Percentiles rank a stretch among this genome's conserved stretches.
phyloP scores from a whole-genome alignment of 2,797 vertebrate genomes.

The Myripristis jacobus region DNA sequence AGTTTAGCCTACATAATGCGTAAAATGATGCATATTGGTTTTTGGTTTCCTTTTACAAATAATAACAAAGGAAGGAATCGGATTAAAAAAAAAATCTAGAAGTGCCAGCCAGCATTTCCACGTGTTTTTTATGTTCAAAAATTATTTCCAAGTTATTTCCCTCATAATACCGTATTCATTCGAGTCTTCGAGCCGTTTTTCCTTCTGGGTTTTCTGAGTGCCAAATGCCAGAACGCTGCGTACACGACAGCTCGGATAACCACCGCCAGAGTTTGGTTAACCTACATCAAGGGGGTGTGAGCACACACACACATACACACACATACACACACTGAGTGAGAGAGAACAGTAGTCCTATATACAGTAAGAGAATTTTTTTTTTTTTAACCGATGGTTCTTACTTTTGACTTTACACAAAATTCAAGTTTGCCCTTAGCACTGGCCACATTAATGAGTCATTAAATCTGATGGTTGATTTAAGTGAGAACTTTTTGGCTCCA shows the following conservation, averaged over 20 bases:
- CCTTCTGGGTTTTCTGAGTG: neutral
- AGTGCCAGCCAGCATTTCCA: too few relatives aligned
- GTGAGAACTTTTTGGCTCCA: too few relatives aligned
- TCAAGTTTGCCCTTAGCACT: too few relatives aligned
- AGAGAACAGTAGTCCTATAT: neutral
- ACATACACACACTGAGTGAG: too few relatives aligned
- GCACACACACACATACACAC: too few relatives aligned
- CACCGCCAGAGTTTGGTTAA: neutral
- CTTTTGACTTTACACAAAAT: too few relatives aligned
- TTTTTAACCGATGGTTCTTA: neutral
- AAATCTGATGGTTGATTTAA: too few relatives aligned
- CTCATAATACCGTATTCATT: constrained; percentile 2
- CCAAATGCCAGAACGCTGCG: neutral
- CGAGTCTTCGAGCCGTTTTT: constrained; percentile 11
- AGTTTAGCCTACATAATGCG: neutral
- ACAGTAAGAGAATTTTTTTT: neutral
- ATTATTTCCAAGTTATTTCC: neutral
- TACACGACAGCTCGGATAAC: constrained; percentile 21
- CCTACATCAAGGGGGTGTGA: constrained; percentile 4
- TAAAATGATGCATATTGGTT: too few relatives aligned
- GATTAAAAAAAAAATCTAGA: neutral
- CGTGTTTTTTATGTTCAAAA: too few relatives aligned
- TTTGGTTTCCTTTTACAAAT: neutral
- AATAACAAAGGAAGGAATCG: neutral
- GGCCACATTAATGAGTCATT: too few relatives aligned